phyloP scores from a whole-genome alignment of 2,888 invertebrate species.

The Clivina fossor region DNA sequence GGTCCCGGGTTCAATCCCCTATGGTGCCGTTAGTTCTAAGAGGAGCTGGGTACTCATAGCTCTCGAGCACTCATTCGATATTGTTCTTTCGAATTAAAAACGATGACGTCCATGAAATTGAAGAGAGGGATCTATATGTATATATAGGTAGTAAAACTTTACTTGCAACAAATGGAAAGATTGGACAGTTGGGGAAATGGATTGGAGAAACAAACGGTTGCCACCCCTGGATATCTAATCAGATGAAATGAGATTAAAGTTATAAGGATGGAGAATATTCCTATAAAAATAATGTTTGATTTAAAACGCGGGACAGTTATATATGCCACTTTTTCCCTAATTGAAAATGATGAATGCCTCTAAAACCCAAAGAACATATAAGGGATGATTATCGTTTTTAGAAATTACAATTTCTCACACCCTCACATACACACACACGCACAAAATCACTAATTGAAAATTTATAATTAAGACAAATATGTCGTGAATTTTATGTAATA shows the following conservation, averaged over 20 bases:
- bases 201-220: no score
- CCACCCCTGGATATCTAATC: no score
- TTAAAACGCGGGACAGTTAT: no score
- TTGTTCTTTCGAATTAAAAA: conserved; percentile 23
- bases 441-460: conserved; percentile 10
- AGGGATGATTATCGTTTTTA: no score
- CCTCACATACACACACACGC: background rate
- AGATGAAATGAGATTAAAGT: no score
- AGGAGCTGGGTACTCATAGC: conserved; percentile 3
- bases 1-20: conserved; percentile 19
- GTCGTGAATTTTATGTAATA: conserved; percentile 9
- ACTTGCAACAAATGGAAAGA: no score
- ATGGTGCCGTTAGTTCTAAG: conserved; percentile 27
- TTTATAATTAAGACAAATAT: conserved; percentile 18
- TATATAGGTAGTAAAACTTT: background rate
- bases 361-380: no score
- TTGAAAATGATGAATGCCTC: no score
- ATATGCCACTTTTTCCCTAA: no score
- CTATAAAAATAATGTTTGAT: background rate
- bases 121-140: conserved; percentile 8
- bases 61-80: conserved; percentile 3
- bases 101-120: conserved; percentile 25
- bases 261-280: conserved; percentile 3
- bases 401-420: conserved; percentile 8
- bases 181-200: no score